Base-by-base conservation (phyloP, 2,113 vertebrate genomes). In the Gallinago jamesoni region DNA sequence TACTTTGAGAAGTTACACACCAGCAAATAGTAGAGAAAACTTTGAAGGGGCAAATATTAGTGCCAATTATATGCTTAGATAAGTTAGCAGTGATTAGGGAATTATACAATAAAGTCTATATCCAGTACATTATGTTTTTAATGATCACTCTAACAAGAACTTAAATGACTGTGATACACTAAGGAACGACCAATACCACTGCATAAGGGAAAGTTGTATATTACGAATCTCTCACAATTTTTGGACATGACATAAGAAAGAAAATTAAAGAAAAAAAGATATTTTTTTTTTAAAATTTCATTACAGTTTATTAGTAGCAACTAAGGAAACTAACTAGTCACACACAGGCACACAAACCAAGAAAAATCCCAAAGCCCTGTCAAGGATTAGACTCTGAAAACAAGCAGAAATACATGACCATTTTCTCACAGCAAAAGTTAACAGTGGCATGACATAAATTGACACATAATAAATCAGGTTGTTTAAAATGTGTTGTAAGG, bases 71-170 rank as follows among this genome's bases (percentile, higher is more conserved):
- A 82, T 84, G 91, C 70, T 86, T 95, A 94, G 55, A 39, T 72
- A 93, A 93, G 48, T 86, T 84, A 87, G 53, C 63, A 73, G 74
- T 78, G 84, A 94, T 94, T 87, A 93, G 92, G 77, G 91, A 95
- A 94, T 96, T 93, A 95, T 50, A 92, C 41, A 93, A 87, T 84
- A 62, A 87, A 84, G 80, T 50, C 69, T 80, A 87, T 79, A 93
- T 70, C 50, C 74, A 90, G 69, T 76, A 90, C 64, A 92, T 94
- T 91, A 94, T 76, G 84, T 75, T 96, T 95, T 91, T 82, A 94
- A 84, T 93, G 84, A 96, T 68, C 47, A 94, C 25, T 72, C 59
- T 75, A 94, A 90, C 60, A 95, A 93, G 77, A n/a, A 94, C n/a
- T 79, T 93, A 96, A 97, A 52, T 73, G 77, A 84, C 86, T 89